These are phyloP conservation scores for Sinelater perroti DNA, from an alignment of 2,888 invertebrate genomes.

Conservation along the genomic window DNA sequence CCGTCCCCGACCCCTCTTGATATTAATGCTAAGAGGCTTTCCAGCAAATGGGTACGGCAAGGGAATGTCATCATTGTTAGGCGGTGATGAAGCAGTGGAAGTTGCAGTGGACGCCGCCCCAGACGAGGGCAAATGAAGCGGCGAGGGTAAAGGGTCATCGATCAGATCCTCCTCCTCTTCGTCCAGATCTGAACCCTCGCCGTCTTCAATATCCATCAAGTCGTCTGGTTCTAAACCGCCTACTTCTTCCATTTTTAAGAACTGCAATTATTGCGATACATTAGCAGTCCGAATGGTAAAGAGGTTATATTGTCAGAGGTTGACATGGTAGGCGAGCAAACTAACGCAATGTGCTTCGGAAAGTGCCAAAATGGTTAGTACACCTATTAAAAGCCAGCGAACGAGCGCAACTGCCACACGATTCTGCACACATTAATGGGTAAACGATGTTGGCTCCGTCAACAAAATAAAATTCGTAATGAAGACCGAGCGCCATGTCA, in stretches of 20 bases:
- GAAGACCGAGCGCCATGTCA: slow-evolving; percentile 48
- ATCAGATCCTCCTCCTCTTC: slow-evolving; percentile 72
- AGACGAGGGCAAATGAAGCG: slow-evolving; percentile 60
- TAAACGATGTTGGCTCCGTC: neutral
- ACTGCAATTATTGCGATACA: slow-evolving; percentile 13
- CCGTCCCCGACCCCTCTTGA: slow-evolving; percentile 81
- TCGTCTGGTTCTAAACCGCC: slow-evolving; percentile 63
- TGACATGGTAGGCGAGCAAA: too few relatives aligned
- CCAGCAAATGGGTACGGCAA: slow-evolving; percentile 69
- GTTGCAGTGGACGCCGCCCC: slow-evolving; percentile 74
- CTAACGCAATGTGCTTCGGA: too few relatives aligned
- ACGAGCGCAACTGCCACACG: too few relatives aligned
- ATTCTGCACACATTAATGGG: too few relatives aligned
- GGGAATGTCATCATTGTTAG: slow-evolving; percentile 63
- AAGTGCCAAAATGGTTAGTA: slow-evolving; percentile 1
- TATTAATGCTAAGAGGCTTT: slow-evolving; percentile 68
- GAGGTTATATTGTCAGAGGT: slow-evolving; percentile 19
- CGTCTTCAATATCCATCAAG: slow-evolving; percentile 78
- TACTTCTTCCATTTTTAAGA: slow-evolving; percentile 57
- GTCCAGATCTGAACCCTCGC: slow-evolving; percentile 78
- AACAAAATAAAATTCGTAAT: slow-evolving; percentile 32
- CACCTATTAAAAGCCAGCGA: too few relatives aligned
- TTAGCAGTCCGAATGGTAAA: neutral
- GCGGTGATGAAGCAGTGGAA: slow-evolving; percentile 70
- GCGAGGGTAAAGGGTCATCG: slow-evolving; percentile 64